phyloP scores from a whole-genome alignment of 2,797 vertebrate genomes.

The Cyprinodon diabolis region DNA sequence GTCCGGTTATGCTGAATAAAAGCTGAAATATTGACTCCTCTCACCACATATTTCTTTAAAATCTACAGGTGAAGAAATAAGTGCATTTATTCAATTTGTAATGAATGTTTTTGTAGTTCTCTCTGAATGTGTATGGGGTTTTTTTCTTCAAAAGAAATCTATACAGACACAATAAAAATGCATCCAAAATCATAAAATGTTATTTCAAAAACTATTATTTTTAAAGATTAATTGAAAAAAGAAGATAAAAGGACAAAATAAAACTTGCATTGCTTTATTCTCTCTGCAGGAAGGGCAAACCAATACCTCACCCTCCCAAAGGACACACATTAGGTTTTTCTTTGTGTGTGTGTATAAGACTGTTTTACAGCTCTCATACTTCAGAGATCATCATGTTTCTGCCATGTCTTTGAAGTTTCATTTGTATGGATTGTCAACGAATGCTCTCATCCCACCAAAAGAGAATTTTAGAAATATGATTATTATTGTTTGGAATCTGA shows the following conservation, averaged over 20 bases:
- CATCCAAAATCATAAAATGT: not conserved
- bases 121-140: not conserved
- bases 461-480: slow-evolving; percentile 69
- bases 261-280: slow-evolving; percentile 3
- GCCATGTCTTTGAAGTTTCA: slow-evolving; percentile 63
- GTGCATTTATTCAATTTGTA: not conserved
- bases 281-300: slow-evolving; percentile 32
- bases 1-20: no score
- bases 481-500: slow-evolving; percentile 60
- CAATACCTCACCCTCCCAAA: slow-evolving; percentile 32
- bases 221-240: not conserved
- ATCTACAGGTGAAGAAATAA: not conserved
- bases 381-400: slow-evolving; percentile 53
- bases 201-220: not conserved
- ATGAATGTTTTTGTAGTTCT: not conserved
- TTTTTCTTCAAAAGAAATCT: not conserved
- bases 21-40: no score
- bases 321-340: not conserved
- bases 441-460: slow-evolving; percentile 56
- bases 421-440: slow-evolving; percentile 54
- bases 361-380: slow-evolving; percentile 46
- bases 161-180: not conserved
- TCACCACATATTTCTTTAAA: no score
- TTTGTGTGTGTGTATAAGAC: slow-evolving; percentile 17
- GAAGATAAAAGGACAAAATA: not conserved